Percentiles rank a stretch among this genome's conserved stretches.
phyloP scores from a whole-genome alignment of 2,113 vertebrate genomes.

The Calyptommatus sinebrachiatus region DNA sequence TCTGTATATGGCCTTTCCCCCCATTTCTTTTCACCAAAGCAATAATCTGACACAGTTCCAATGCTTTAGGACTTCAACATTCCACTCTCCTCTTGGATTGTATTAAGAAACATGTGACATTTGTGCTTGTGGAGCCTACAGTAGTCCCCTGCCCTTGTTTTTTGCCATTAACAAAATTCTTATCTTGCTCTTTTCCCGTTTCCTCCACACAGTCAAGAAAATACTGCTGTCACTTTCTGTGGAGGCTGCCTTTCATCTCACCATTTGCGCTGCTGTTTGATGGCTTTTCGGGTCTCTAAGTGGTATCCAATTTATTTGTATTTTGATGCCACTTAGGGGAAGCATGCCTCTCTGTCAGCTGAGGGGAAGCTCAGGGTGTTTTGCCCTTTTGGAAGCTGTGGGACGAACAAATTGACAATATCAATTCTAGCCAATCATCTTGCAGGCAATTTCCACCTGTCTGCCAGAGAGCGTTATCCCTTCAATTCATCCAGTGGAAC shows the following conservation, averaged over 20 bases:
- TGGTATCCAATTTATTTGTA: slow-evolving; percentile 68
- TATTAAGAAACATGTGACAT: slow-evolving; percentile 32
- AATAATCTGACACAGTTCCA: slow-evolving; percentile 17
- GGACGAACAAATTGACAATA: slow-evolving; percentile 59
- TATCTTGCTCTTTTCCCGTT: slow-evolving; percentile 51
- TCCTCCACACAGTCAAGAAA: slow-evolving; percentile 57
- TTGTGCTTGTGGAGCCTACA: slow-evolving; percentile 48
- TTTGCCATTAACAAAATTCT: slow-evolving; percentile 50
- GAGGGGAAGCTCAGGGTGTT: slow-evolving; percentile 43
- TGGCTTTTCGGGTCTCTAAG: slow-evolving; percentile 57
- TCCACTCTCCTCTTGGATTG: slow-evolving; percentile 50
- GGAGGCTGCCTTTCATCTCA: slow-evolving; percentile 65
- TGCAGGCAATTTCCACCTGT: slow-evolving; percentile 41
- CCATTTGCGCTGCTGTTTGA: slow-evolving; percentile 37
- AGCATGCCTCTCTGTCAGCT: slow-evolving; percentile 56
- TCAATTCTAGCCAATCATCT: slow-evolving; percentile 50
- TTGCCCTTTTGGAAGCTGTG: slow-evolving; percentile 43
- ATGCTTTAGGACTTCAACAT: slow-evolving; percentile 37
- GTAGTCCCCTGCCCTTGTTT: slow-evolving; percentile 32
- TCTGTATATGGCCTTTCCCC: slow-evolving; percentile 13
- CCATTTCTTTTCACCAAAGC: slow-evolving; percentile 27
- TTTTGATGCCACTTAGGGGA: slow-evolving; percentile 56
- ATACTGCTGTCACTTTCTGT: slow-evolving; percentile 61
- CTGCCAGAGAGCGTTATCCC: slow-evolving; percentile 39
- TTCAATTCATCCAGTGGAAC: slow-evolving; percentile 45